Conservation (phyloP, 2,888 invertebrate genomes). For the Brachypterus glaber region DNA sequence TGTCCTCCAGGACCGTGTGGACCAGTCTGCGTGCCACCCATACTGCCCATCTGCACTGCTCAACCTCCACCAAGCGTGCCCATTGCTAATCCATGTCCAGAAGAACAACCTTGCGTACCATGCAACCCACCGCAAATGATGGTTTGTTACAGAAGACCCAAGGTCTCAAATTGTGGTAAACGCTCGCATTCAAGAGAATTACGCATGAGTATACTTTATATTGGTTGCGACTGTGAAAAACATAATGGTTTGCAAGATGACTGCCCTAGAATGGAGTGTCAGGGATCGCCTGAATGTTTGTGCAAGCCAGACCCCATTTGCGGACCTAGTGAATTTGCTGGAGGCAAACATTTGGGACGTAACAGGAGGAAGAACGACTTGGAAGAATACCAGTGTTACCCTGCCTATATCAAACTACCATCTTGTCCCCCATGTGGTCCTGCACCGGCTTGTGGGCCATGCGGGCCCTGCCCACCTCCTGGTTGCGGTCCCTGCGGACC, state of each 20-base stretch:
- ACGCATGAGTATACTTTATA: constrained; percentile 44
- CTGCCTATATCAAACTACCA: constrained; percentile 29
- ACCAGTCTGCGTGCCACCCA: constrained; percentile 47
- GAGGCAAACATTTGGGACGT: constrained; percentile 31
- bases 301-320: constrained; percentile 41
- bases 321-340: constrained; percentile 36
- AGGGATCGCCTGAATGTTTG: constrained; percentile 41
- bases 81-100: constrained; percentile 42
- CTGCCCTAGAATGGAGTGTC: constrained; percentile 46
- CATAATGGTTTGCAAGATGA: constrained; percentile 51
- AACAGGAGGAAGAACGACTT: constrained; percentile 19
- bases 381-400: constrained; percentile 34
- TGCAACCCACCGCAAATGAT: constrained; percentile 50
- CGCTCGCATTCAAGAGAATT: constrained; percentile 47
- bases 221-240: constrained; percentile 49
- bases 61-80: constrained; percentile 44
- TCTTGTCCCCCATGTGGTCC: constrained; percentile 23
- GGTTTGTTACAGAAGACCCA: constrained; percentile 43
- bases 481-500: constrained; percentile 20
- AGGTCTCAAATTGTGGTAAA: constrained; percentile 33
- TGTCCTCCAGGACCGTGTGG: constrained; percentile 19
- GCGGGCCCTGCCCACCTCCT: constrained; percentile 19
- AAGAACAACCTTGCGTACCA: constrained; percentile 48
- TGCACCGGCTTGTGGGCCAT: constrained; percentile 17
- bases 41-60: constrained; percentile 39